phyloP scores from a whole-genome alignment of 1,140 invertebrate genomes.

The Trinorchestia longiramus region DNA sequence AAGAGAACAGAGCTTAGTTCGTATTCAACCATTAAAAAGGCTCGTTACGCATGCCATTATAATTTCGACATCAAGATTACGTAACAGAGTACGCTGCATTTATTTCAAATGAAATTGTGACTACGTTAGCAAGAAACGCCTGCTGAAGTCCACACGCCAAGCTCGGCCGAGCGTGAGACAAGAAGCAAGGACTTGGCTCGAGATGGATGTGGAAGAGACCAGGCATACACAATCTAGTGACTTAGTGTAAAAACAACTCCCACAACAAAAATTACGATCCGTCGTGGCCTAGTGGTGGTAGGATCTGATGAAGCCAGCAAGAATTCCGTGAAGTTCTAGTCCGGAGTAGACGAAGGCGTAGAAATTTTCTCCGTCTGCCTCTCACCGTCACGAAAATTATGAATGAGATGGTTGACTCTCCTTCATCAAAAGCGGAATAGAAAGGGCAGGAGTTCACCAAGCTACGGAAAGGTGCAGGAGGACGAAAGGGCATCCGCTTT shows the following conservation, averaged over 20 bases:
- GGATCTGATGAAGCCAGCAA: not conserved
- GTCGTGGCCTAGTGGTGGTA: not conserved
- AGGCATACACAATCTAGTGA: not conserved
- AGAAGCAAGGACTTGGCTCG: not conserved
- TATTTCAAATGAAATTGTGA: too few relatives aligned
- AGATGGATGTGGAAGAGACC: not conserved
- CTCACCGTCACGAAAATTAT: not conserved
- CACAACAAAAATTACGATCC: not conserved
- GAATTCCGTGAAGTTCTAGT: not conserved
- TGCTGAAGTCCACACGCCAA: too few relatives aligned
- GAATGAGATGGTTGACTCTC: not conserved
- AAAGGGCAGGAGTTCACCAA: not conserved
- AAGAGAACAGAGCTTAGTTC: too few relatives aligned
- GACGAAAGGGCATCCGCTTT: not conserved
- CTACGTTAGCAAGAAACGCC: too few relatives aligned
- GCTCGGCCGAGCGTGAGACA: not conserved
- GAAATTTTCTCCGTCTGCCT: not conserved
- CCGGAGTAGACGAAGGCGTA: not conserved
- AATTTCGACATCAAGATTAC: too few relatives aligned
- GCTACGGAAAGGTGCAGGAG: not conserved
- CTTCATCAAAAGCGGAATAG: not conserved
- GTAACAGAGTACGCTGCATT: too few relatives aligned
- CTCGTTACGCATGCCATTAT: too few relatives aligned
- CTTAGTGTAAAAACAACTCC: not conserved
- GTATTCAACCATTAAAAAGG: too few relatives aligned